These are phyloP conservation scores for Anolis sagrei DNA, from an alignment of 2,113 vertebrate species.

Conservation along the genomic window DNA sequence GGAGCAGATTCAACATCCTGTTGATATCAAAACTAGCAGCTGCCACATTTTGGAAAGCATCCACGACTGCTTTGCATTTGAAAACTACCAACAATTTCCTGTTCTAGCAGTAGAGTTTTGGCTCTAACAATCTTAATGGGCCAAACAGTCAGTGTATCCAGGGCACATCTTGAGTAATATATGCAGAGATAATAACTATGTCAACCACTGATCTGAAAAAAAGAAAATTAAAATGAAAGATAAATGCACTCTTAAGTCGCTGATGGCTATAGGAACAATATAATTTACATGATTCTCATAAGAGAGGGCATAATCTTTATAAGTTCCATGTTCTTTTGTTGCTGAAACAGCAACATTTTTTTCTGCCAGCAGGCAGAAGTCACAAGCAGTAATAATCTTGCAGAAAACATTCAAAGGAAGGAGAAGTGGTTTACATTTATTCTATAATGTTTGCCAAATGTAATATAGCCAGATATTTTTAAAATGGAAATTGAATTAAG, in stretches of 20 bases:
- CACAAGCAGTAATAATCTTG: constrained; percentile 43
- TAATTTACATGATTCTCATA: constrained; percentile 45
- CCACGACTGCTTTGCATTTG: constrained; percentile 36
- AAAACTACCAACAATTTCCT: constrained; percentile 41
- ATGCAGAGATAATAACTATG: constrained; percentile 48
- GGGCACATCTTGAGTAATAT: constrained; percentile 50
- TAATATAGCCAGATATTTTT: constrained; percentile 22
- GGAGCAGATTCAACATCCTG: no score
- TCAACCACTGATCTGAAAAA: background rate
- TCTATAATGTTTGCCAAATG: constrained; percentile 41
- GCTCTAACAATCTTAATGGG: constrained; percentile 43
- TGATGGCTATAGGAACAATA: constrained; percentile 42
- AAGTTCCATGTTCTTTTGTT: constrained; percentile 37
- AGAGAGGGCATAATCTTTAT: constrained; percentile 39
- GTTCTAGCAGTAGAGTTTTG: constrained; percentile 3
- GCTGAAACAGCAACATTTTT: constrained; percentile 56
- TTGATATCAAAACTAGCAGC: no score
- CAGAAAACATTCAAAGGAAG: background rate
- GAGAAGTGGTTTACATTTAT: constrained; percentile 52
- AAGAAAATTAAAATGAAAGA: constrained; percentile 14
- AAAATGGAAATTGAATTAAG: constrained; percentile 4
- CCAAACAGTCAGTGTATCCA: constrained; percentile 38
- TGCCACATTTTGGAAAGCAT: background rate
- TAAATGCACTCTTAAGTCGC: constrained; percentile 31
- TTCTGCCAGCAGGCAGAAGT: constrained; percentile 40